Base-by-base conservation (phyloP, 92 coral and sea anemone genomes). In the Palythoa heliodiscus region DNA sequence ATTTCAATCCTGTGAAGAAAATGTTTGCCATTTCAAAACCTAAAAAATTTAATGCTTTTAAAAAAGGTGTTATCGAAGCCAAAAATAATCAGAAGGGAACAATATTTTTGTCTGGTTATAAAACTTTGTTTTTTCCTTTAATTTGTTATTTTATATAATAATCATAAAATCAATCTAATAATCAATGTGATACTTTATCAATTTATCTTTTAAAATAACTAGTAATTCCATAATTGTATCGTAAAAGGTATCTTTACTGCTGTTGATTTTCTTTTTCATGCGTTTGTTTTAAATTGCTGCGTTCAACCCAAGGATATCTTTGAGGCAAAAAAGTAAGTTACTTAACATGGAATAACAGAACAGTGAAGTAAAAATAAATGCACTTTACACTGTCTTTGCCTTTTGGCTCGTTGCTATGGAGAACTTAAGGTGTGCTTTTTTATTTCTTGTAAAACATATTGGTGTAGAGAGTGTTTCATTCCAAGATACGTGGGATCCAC, bases 401-500 rank as follows among this genome's bases (percentile, higher is more conserved):
- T 1, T 55, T 55, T 55, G 12, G 14, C 61, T 13, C 7, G 61
- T 55, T 55, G 61, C 19, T 58, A 14, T 11, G 17, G n/a, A 14
- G 64, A 13, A 15, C 5, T 58, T 54, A 11, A 54, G 60, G 12
- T 54, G 60, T 15, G 13, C n/a, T 29, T 39, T 63, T 55, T 40
- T 19, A 8, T 43, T 19, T 74, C 35, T 74, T 14, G 24, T 16
- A 72, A 38, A 24, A 61, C 17, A 0, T 19, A 48, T 68, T 20
- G n/a, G 39, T 25, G 22, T 52, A 94, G 98, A 82, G 93, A 92
- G 66, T 96, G 99, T 64, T 96, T 89, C 63, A 88, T 96, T 74
- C 99, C 99, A 8, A 93, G 94, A n/a, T 96, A 94, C 67, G 76
- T 92, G 73, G 98, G 98, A 15, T 82, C 96, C 25, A 89, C 73